Percentiles rank a stretch among this genome's conserved stretches.
phyloP scores from a whole-genome alignment of 2,888 invertebrate species.

The Catocala sponsa region DNA sequence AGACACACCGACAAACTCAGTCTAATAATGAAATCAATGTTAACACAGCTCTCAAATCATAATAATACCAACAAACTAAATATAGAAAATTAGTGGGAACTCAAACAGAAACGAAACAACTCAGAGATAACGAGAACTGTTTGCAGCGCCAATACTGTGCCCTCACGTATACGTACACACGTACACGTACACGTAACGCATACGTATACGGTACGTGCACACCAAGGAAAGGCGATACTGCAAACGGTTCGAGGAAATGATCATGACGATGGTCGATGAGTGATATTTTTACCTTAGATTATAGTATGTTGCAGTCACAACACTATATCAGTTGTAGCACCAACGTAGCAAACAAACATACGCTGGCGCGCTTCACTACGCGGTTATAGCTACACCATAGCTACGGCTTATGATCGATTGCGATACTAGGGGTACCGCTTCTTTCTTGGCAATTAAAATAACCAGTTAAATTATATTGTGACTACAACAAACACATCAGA shows the following conservation, averaged over 20 bases:
- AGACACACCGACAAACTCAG: constrained; percentile 67
- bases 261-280: constrained; percentile 71
- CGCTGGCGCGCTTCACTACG: too few species aligned
- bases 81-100: constrained; percentile 56
- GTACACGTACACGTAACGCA: constrained; percentile 1
- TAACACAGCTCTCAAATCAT: constrained; percentile 55
- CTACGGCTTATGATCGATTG: too few species aligned
- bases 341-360: background rate
- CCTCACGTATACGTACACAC: constrained; percentile 7
- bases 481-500: constrained; percentile 21
- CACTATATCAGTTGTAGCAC: background rate
- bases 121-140: constrained; percentile 51
- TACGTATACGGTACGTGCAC: background rate
- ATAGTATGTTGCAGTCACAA: constrained; percentile 23
- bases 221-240: constrained; percentile 31
- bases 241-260: constrained; percentile 58
- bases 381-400: too few species aligned
- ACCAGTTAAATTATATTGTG: constrained; percentile 17
- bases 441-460: too few species aligned
- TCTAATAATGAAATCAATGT: constrained; percentile 60
- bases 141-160: constrained; percentile 52
- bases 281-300: constrained; percentile 32
- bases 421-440: too few species aligned
- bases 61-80: constrained; percentile 44
- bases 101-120: constrained; percentile 57